A percentile compares a stretch with the other conserved stretches of the same genome.
Conservation (phyloP, 1,140 invertebrate species). For the Euura saliciscinereae region DNA sequence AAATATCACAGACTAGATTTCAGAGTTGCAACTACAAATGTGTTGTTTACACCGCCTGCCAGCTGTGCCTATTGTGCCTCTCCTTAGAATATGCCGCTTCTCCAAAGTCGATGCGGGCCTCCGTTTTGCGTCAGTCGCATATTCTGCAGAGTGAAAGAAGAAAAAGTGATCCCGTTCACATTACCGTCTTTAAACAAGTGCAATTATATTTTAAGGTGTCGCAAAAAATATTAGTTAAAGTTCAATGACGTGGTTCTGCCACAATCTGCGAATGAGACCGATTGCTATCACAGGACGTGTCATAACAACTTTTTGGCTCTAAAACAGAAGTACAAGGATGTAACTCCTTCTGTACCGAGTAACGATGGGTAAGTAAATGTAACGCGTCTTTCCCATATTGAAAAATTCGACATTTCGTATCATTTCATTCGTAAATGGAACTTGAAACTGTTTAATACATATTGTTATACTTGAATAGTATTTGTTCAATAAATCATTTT, state of each 20-base stretch:
- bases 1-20: too few relatives aligned
- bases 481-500: neutral
- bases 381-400: neutral
- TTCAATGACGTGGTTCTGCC: neutral
- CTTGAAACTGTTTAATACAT: neutral
- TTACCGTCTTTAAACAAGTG: neutral
- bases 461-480: neutral
- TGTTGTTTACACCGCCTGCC: too few relatives aligned
- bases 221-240: constrained; percentile 1
- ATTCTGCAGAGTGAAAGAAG: too few relatives aligned
- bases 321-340: neutral
- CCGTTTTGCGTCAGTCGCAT: too few relatives aligned
- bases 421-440: neutral
- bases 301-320: neutral
- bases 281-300: neutral
- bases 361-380: neutral
- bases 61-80: too few relatives aligned
- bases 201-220: neutral
- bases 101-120: too few relatives aligned
- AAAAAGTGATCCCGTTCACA: neutral
- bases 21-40: too few relatives aligned
- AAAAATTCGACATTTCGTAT: constrained; percentile 1
- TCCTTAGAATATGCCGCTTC: too few relatives aligned
- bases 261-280: neutral
- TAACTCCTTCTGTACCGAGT: neutral